Evolutionary conservation across 30 jellyfish, hydroid and myxozoan genomes (phyloP), one percentile per base, ranked within the genome.

Genomic region (Hydractinia symbiolongicarpus): DNA sequence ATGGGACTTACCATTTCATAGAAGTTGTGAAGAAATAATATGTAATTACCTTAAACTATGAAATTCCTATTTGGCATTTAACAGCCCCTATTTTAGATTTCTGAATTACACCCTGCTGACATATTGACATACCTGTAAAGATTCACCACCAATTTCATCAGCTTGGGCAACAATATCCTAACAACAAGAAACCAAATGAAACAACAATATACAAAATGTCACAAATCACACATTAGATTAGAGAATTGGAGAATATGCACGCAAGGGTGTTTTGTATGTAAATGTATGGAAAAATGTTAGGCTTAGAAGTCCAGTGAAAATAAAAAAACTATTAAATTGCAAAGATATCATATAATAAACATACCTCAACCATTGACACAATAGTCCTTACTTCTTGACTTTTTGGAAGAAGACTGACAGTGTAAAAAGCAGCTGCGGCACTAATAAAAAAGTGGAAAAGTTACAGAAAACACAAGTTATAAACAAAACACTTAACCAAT

Each of bases 111-210:
- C 44, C 44, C 44, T 30, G 44, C 44, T 30, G 44, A 30, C 44
- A 30, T 30, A 52, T 15, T 10, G 14, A 7, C 73, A 14, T 55
- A 84, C 94, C 70, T 90, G 95, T 84, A 91, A 69, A 44, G 82
- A 60, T 51, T 92, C 67, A 55, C 81, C 79, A 69, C 84, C 95
- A 61, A 91, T 71, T 84, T 91, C 98, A 82, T 91, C 98, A 67
- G 98, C 98, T 76, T 91, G 98, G 16, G 95, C 96, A 69, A 91
- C 68, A 40, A 91, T 79, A 67, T 91, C 98, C 89, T 58, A 77
- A 67, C 78, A 56, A 6, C 44, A 53, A 75, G 83, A 20, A 6
- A 55, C 4, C 6, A 49, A 51, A 7, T 20, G 76, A 52, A 51
- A 73, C n/a, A 9, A 58, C 69, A 58, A 16, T 58, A 16, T 16